A percentile compares a stretch with the other conserved stretches of the same genome.
phyloP scores from a whole-genome alignment of 23 tunicate genomes.

The Ascidia mentula region DNA sequence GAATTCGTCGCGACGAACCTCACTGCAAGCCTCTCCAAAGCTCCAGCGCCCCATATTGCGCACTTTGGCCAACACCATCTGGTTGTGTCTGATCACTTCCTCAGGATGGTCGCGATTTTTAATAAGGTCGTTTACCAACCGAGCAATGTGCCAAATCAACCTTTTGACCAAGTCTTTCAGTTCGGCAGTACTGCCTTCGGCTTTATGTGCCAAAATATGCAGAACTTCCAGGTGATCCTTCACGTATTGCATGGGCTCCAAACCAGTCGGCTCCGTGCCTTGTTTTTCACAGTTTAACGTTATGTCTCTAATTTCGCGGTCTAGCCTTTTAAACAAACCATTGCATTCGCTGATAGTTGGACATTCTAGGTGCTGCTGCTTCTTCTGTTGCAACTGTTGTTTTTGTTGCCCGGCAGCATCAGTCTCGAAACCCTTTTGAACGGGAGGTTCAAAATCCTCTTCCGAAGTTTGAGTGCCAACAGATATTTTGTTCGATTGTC shows the following conservation, averaged over 20 bases:
- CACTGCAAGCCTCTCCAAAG: background rate
- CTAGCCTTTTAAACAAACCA: background rate
- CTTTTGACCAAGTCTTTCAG: background rate
- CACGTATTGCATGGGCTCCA: conserved; percentile 13
- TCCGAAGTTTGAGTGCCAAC: too few species aligned
- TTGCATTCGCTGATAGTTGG: background rate
- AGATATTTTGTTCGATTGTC: background rate
- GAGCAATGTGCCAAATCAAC: background rate
- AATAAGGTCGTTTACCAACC: background rate
- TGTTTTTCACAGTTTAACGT: background rate
- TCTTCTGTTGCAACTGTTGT: background rate
- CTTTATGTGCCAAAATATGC: background rate
- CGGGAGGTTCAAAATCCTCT: too few species aligned
- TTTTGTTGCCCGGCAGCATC: background rate
- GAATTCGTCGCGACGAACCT: too few species aligned
- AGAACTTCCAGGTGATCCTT: background rate
- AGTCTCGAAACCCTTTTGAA: background rate
- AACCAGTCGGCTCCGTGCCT: background rate
- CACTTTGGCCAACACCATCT: background rate
- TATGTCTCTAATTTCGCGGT: background rate
- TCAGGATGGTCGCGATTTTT: background rate
- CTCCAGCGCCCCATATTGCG: background rate
- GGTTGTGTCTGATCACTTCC: background rate
- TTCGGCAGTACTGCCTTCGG: background rate
- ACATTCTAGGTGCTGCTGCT: too few species aligned